Percentiles rank a stretch among this genome's conserved stretches.
Conservation (phyloP, 2,888 invertebrate species). For the Tenthredo scrophulariae region DNA sequence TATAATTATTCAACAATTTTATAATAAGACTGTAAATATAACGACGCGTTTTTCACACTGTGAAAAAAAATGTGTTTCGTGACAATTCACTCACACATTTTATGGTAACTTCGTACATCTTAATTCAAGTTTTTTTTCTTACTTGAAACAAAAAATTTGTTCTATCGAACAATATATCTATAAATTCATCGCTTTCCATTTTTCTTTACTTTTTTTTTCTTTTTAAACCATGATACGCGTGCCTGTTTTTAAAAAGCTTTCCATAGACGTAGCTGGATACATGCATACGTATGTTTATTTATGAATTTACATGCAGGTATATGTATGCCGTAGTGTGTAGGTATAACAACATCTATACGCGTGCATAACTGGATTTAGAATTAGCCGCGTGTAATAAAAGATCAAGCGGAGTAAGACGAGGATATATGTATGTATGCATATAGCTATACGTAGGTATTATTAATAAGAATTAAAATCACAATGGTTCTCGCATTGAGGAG, state of each 20-base stretch:
- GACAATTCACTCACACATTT: neutral
- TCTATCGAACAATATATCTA: neutral
- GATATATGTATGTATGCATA: neutral
- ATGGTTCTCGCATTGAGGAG: slow-evolving; percentile 50
- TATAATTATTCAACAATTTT: neutral
- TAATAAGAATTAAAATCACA: slow-evolving; percentile 56
- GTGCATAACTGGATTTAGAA: slow-evolving; percentile 54
- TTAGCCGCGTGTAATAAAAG: slow-evolving; percentile 51
- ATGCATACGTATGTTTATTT: neutral
- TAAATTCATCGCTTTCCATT: neutral
- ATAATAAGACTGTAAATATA: neutral
- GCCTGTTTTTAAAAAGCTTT: neutral
- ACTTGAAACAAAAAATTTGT: neutral
- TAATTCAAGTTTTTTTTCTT: neutral
- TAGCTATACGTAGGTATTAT: slow-evolving; percentile 3
- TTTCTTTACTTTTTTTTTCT: neutral
- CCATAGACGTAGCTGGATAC: neutral
- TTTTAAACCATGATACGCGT: neutral
- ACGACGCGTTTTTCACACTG: neutral
- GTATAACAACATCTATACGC: neutral
- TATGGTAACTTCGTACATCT: neutral
- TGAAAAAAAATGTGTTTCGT: neutral
- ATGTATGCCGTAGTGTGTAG: neutral
- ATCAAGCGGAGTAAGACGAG: slow-evolving; percentile 3
- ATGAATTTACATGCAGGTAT: neutral